phyloP scores from a whole-genome alignment of 2,797 vertebrate species.

The Myripristis murdjan region DNA sequence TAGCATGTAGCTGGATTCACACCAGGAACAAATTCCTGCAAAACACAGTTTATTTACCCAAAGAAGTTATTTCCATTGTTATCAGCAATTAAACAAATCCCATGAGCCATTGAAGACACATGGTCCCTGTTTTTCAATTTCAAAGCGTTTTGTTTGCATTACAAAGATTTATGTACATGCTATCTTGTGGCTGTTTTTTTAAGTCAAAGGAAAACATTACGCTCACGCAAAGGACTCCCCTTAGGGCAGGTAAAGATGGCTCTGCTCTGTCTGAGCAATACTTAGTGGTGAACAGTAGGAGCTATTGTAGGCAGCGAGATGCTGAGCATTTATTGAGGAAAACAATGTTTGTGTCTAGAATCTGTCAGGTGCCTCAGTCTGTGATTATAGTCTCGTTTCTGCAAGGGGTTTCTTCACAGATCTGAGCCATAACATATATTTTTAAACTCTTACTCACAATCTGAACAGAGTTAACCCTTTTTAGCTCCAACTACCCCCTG shows the following conservation, averaged over 20 bases:
- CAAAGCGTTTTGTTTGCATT: slow-evolving; percentile 67
- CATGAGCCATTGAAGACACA: slow-evolving; percentile 51
- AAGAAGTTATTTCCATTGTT: slow-evolving; percentile 64
- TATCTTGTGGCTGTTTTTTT: slow-evolving; percentile 58
- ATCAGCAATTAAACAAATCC: slow-evolving; percentile 72
- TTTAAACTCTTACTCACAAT: slow-evolving; percentile 19
- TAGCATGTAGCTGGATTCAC: slow-evolving; percentile 47
- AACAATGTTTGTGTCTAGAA: slow-evolving; percentile 13
- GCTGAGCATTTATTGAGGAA: slow-evolving; percentile 18
- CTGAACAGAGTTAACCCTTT: slow-evolving; percentile 27
- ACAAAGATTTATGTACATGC: slow-evolving; percentile 58
- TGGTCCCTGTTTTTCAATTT: slow-evolving; percentile 42
- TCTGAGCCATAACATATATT: neutral
- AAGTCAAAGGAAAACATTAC: slow-evolving; percentile 62
- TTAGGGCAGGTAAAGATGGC: slow-evolving; percentile 57
- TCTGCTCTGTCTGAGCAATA: slow-evolving; percentile 63
- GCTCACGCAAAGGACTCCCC: slow-evolving; percentile 63
- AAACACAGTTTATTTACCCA: slow-evolving; percentile 66
- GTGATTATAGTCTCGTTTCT: slow-evolving; percentile 19
- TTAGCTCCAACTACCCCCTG: slow-evolving; percentile 37
- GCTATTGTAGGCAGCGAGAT: neutral
- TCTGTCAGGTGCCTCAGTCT: slow-evolving; percentile 24
- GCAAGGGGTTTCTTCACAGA: neutral
- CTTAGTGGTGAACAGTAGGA: slow-evolving; percentile 43
- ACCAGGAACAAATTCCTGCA: slow-evolving; percentile 49